phyloP scores from a whole-genome alignment of 1,140 invertebrate species.

The Oncopodura yosiiana region DNA sequence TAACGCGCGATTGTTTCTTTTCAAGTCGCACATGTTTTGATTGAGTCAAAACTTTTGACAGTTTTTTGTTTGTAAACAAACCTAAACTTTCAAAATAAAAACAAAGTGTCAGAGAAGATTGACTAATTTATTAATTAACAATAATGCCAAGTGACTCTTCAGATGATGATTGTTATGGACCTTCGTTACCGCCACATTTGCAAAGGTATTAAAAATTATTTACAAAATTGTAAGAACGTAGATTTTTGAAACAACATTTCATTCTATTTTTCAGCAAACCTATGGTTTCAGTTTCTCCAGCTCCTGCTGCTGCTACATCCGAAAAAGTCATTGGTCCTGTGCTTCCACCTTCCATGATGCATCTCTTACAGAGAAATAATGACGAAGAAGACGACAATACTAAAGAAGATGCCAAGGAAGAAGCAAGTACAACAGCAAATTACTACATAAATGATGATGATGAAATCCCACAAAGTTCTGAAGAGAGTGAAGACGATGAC shows the following conservation, averaged over 20 bases:
- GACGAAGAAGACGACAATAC: background rate
- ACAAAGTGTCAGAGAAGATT: too few relatives aligned
- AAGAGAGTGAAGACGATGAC: constrained; percentile 8
- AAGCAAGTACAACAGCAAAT: background rate
- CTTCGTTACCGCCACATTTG: constrained; percentile 25
- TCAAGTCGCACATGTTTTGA: too few relatives aligned
- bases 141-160: too few relatives aligned
- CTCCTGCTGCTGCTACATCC: background rate
- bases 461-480: too few relatives aligned
- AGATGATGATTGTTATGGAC: constrained; percentile 31
- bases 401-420: background rate
- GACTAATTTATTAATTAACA: too few relatives aligned
- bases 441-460: too few relatives aligned
- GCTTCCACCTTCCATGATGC: background rate
- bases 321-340: constrained; percentile 9
- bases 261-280: background rate
- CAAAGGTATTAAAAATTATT: background rate
- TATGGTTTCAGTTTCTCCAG: background rate
- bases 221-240: background rate
- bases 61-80: too few relatives aligned
- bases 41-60: too few relatives aligned
- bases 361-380: background rate
- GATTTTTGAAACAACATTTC: background rate
- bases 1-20: too few relatives aligned
- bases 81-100: too few relatives aligned